Evolutionary conservation across 2,888 invertebrate species (phyloP).

Genomic region (Nomada ruficornis): DNA sequence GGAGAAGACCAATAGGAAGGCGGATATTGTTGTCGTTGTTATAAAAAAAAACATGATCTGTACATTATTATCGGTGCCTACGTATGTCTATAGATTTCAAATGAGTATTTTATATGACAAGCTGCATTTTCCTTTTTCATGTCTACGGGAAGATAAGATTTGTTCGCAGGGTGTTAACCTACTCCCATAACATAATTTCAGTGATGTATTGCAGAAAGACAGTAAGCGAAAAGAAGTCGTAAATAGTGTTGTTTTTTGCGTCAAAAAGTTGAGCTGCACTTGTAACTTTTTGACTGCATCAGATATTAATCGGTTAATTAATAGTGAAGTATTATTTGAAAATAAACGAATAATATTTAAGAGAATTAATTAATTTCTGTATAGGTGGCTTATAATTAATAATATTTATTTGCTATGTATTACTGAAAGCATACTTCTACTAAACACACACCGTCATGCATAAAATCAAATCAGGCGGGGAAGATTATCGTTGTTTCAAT

Average conservation of each 20-base stretch:
- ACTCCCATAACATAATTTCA: no score
- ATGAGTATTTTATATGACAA: background rate
- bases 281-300: no score
- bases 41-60: slow-evolving; percentile 16
- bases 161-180: no score
- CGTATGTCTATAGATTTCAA: background rate
- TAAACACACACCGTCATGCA: slow-evolving; percentile 43
- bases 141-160: no score
- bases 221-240: no score
- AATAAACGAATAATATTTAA: background rate
- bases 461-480: slow-evolving; percentile 31
- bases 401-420: background rate
- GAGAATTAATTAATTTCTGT: background rate
- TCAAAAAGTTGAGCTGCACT: background rate
- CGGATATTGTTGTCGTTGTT: slow-evolving; percentile 19
- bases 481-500: slow-evolving; percentile 64
- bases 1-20: slow-evolving; percentile 35
- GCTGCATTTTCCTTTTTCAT: background rate
- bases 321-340: background rate
- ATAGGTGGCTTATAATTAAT: background rate
- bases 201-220: no score
- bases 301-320: background rate
- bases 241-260: background rate
- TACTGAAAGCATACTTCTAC: slow-evolving; percentile 26
- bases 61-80: background rate